Base-by-base conservation (phyloP, 1,140 invertebrate species). In the Anoplolepis gracilipes region DNA sequence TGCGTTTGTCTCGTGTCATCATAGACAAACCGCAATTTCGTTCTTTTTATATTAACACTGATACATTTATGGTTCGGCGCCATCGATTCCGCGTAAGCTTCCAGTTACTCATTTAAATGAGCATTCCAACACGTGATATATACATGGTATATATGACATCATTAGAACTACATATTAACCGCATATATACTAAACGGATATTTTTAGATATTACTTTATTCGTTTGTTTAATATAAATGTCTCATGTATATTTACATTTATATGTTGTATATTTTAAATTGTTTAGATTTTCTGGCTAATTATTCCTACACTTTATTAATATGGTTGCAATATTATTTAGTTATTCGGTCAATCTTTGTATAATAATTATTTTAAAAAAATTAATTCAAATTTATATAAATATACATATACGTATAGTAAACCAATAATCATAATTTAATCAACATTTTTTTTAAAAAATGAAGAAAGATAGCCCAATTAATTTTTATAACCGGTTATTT, bases 21-120 rank as follows among this genome's bases (percentile, higher is more conserved):
- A 28, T 22, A 53, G 30, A 30, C n/a, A 82, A 82, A 61, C 78
- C 78, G 28, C 78, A 61, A 42, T 30, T 82, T 69, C 42, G n/a
- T 11, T 28, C n/a, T 82, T 42, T 25, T 82, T 73, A 30, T 46
- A 72, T 28, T 59, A 72, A 81, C 49, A 8, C 25, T 81, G n/a
- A 81, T 72, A 61, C 36, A 61, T 73, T 73, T 82, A 82, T 72
- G 25, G 11, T 39, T 30, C 42, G 53, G 46, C 59, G 53, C 28
- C 67, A 61, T 72, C 22, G 33, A 82, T 72, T 59, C 7, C 42
- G 11, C 36, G 36, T 25, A 46, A 82, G 11, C 22, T 59, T 73
- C 67, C 53, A 72, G 33, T 72, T 72, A 72, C 25, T 65, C 53
- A 5, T 46, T 59, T 59, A 81, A 81, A 46, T 46, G n/a, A 33